These are phyloP conservation scores for Triplophysa dalaica DNA, from an alignment of 2,113 vertebrate species.

Conservation along the genomic window DNA sequence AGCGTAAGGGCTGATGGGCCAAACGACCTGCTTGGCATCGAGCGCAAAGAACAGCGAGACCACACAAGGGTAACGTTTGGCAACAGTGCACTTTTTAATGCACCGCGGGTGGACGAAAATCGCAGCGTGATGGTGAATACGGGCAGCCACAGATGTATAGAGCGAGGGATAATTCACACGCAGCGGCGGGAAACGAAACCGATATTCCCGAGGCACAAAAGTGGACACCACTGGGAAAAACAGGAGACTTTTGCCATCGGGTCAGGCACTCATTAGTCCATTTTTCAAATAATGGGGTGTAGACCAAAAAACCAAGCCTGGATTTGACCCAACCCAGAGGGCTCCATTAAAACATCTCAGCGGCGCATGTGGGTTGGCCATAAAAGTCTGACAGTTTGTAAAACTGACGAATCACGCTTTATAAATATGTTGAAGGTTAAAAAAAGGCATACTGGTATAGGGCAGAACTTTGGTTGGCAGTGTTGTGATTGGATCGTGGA, in stretches of 20 bases:
- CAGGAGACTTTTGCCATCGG: constrained; percentile 18
- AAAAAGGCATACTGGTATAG: constrained; percentile 42
- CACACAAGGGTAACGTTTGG: constrained; percentile 39
- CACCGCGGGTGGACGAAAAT: constrained; percentile 16
- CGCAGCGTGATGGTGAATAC: neutral
- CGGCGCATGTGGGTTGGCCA: neutral
- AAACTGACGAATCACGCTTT: constrained; percentile 58
- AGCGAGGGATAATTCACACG: constrained; percentile 18
- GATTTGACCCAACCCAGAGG: neutral
- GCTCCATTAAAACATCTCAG: constrained; percentile 18
- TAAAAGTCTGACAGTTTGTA: constrained; percentile 31
- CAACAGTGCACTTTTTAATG: constrained; percentile 18
- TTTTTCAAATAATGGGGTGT: constrained; percentile 16
- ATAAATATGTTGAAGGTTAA: constrained; percentile 51
- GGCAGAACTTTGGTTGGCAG: constrained; percentile 63
- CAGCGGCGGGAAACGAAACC: constrained; percentile 10
- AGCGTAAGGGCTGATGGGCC: neutral
- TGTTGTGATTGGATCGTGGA: constrained; percentile 48
- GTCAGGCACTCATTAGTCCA: constrained; percentile 17
- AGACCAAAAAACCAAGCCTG: constrained; percentile 5
- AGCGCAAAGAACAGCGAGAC: constrained; percentile 27
- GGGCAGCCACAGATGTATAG: neutral
- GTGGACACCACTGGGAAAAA: constrained; percentile 39
- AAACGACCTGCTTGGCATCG: constrained; percentile 32
- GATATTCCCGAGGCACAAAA: constrained; percentile 33